Evolutionary conservation across 1,140 invertebrate species (phyloP).

Genomic region (Macrostomum lignano): DNA sequence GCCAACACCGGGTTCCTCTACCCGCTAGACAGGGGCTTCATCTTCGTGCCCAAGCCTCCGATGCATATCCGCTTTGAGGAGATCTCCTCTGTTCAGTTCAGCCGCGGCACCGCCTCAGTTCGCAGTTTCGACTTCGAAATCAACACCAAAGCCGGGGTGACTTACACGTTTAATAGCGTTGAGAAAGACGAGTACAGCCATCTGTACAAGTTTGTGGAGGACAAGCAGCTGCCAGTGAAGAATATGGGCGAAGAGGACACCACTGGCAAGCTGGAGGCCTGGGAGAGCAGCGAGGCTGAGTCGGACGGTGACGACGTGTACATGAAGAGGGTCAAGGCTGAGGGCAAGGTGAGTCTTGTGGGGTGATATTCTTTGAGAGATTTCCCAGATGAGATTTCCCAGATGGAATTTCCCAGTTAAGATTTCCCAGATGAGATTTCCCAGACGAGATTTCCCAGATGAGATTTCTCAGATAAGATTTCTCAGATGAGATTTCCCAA

Average conservation of each 20-base stretch:
- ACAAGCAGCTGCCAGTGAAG: slow-evolving; percentile 31
- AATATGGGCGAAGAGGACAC: slow-evolving; percentile 11
- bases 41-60: slow-evolving; percentile 92
- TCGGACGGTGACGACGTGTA: slow-evolving; percentile 80
- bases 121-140: slow-evolving; percentile 76
- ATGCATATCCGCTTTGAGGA: slow-evolving; percentile 92
- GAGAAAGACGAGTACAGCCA: slow-evolving; percentile 94
- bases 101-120: slow-evolving; percentile 61
- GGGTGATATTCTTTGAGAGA: too few species aligned
- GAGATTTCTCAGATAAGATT: too few species aligned
- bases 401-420: too few species aligned
- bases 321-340: slow-evolving; percentile 67
- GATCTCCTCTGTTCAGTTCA: slow-evolving; percentile 77
- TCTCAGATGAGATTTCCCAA: too few species aligned
- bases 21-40: slow-evolving; percentile 89
- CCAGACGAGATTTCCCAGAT: too few species aligned
- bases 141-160: slow-evolving; percentile 54
- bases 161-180: slow-evolving; percentile 83
- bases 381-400: too few species aligned
- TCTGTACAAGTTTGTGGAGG: slow-evolving; percentile 62
- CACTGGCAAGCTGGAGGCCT: too few species aligned
- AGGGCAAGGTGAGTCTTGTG: slow-evolving; percentile 53
- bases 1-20: slow-evolving; percentile 87
- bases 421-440: too few species aligned
- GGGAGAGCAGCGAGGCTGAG: slow-evolving; percentile 40